phyloP scores from a whole-genome alignment of 2,113 vertebrate species.

The Scytalopus superciliaris region DNA sequence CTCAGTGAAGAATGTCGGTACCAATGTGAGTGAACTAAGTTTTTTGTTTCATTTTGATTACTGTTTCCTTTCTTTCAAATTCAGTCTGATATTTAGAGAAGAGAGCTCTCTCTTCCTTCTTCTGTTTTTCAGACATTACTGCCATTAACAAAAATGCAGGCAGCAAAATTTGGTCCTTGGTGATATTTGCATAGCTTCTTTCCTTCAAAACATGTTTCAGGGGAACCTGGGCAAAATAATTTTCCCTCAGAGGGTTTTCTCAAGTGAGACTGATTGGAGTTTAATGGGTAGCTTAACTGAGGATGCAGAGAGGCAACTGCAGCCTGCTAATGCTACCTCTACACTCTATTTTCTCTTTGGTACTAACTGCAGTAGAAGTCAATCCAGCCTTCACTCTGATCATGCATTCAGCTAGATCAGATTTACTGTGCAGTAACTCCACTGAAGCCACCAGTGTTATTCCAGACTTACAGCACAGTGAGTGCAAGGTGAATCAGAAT shows the following conservation, averaged over 20 bases:
- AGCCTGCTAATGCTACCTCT: not conserved
- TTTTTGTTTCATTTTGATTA: not conserved
- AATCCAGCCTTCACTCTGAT: not conserved
- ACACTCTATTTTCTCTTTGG: not conserved
- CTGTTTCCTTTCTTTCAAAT: not conserved
- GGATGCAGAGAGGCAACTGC: not conserved
- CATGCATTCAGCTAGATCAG: not conserved
- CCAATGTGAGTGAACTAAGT: not conserved
- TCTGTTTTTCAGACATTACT: not conserved
- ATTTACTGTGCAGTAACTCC: not conserved
- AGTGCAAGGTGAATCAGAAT: not conserved
- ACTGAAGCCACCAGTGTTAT: accelerated
- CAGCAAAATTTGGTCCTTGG: not conserved
- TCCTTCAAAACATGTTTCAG: not conserved
- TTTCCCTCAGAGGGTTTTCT: not conserved
- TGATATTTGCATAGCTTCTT: not conserved
- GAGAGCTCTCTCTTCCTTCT: not conserved
- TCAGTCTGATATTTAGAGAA: not conserved
- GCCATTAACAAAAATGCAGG: not conserved
- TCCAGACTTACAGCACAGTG: not conserved
- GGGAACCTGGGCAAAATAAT: not conserved
- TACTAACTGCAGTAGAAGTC: not conserved
- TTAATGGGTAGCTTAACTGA: not conserved
- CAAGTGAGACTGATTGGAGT: not conserved
- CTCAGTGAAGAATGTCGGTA: not conserved